Evolutionary conservation across 35 echinoderm and acorn worm species (phyloP), one percentile per base, ranked within the genome.

Genomic region (Ophioderma brevispina): DNA sequence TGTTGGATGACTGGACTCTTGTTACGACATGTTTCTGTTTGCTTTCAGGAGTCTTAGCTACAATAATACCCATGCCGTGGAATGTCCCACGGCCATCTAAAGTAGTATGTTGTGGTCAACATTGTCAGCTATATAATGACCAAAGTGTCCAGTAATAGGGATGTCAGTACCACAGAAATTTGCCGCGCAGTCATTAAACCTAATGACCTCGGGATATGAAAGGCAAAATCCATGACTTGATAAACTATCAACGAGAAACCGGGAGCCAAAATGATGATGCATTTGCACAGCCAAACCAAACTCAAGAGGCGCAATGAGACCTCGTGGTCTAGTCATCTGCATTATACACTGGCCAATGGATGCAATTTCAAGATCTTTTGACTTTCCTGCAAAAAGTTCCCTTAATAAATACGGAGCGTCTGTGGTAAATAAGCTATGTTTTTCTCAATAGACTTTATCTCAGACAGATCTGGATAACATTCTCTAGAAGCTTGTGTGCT

Each of bases 261-360:
- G n/a, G n/a, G 28, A 70, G 4, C 36, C 88, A 80, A 90, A 94
- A 35, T 91, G 92, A 32, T 90, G 92, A 46, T 94, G 92, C 70
- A 94, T 37, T 38, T 94, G 92, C 17, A 94, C 64, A 37, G 80
- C 85, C 28, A 92, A 75, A 64, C 86, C 94, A 85, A 96, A n/a
- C 15, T 50, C 89, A 3, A 92, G 55, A 79, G 94, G 94, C 0
- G 89, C 89, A 21, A 96, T 52, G 42, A 92, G 17, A 6, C 80
- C 84, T 84, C 64, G 79, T 52, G 94, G 89, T 34, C 90, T 37
- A 6, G 81, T 75, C 2, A 86, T 86, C 80, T 92, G 89, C 40
- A 96, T 96, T 0, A 95, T 80, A 40, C 90, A 86, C 78, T 96
- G 90, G 33, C 94, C 94, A n/a, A 82, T 82, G 10, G 59, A 70